Evolutionary conservation across 2,113 vertebrate genomes (phyloP).

Genomic region (Girardinichthys multiradiatus): DNA sequence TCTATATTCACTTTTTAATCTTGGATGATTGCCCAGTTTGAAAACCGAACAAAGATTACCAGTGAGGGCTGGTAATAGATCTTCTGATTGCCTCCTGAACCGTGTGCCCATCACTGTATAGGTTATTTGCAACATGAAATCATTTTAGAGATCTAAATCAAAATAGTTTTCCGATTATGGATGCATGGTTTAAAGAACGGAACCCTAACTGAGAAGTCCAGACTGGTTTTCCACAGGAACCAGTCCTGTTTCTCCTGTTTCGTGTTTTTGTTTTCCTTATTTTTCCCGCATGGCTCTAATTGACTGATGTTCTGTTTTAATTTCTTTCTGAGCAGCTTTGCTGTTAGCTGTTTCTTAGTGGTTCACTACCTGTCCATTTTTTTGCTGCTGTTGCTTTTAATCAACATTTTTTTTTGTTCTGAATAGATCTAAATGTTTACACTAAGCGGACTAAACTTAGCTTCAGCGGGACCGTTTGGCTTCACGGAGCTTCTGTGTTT

Average conservation of each 20-base stretch:
- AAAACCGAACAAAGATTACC: too few relatives aligned
- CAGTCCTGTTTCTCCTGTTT: background rate
- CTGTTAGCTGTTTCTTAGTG: conserved; percentile 6
- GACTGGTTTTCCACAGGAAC: background rate
- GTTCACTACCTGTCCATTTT: conserved; percentile 13
- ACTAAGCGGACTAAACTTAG: background rate
- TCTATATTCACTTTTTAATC: too few relatives aligned
- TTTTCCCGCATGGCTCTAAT: background rate
- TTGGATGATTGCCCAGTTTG: too few relatives aligned
- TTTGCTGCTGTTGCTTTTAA: background rate
- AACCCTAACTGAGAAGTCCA: background rate
- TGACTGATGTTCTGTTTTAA: conserved; percentile 1
- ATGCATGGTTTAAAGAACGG: background rate
- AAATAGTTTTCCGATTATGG: background rate
- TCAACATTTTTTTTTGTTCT: background rate
- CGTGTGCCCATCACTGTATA: too few relatives aligned
- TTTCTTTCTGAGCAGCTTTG: conserved; percentile 18
- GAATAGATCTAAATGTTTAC: background rate
- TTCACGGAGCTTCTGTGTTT: background rate
- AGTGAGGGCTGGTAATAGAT: too few relatives aligned
- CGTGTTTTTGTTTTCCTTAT: background rate
- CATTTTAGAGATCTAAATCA: too few relatives aligned
- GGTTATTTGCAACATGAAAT: too few relatives aligned
- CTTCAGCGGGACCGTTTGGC: too few relatives aligned
- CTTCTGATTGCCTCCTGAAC: too few relatives aligned